Percentiles rank a stretch among this genome's conserved stretches.
Conservation (phyloP, 2,888 invertebrate genomes). For the Sycophila texana region DNA sequence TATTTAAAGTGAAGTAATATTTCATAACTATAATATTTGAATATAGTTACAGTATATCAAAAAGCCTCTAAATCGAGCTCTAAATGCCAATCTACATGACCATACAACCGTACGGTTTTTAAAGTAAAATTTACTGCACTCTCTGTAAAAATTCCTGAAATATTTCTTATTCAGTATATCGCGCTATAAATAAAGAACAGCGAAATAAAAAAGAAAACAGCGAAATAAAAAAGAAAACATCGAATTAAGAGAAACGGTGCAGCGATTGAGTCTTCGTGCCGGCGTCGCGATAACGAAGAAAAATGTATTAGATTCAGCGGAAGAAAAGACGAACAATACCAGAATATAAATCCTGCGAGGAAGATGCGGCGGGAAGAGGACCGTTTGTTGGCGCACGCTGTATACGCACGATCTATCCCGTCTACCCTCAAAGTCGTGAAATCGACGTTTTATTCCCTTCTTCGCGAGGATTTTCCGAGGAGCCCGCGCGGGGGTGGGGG, state of each 20-base stretch:
- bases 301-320: constrained; percentile 3
- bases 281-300: constrained; percentile 18
- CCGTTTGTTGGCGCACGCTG: background rate
- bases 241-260: background rate
- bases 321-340: background rate
- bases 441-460: constrained; percentile 29
- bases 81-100: too few species aligned
- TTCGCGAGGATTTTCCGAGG: constrained; percentile 3
- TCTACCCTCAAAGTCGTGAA: background rate
- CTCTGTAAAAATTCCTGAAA: too few species aligned
- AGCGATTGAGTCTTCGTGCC: background rate
- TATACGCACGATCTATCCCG: constrained; percentile 16
- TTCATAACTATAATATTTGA: too few species aligned
- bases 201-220: background rate
- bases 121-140: too few species aligned
- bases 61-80: too few species aligned
- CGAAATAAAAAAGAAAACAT: background rate
- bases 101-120: too few species aligned
- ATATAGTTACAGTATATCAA: too few species aligned
- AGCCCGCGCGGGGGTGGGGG: background rate
- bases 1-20: too few species aligned
- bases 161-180: too few species aligned
- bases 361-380: background rate
- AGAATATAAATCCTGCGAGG: constrained; percentile 9
- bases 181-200: too few species aligned